These are phyloP conservation scores for Sebastolobus alascanus DNA, from an alignment of 2,797 vertebrate species.

Conservation along the genomic window DNA sequence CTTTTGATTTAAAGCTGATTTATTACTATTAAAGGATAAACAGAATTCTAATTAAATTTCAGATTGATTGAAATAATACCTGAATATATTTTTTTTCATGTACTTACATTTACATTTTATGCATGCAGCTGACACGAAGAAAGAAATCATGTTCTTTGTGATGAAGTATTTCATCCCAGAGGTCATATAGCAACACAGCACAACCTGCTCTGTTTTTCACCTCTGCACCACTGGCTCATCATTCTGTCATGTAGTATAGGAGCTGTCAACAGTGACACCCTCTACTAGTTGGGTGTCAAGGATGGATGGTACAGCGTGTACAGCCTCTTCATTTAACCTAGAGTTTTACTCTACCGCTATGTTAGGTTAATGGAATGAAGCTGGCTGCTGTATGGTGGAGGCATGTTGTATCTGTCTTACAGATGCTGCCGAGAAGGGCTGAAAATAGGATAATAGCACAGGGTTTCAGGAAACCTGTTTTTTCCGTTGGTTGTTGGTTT, in stretches of 20 bases:
- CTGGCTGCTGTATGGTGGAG: conserved; percentile 37
- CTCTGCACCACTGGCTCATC: conserved; percentile 67
- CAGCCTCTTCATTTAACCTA: conserved; percentile 63
- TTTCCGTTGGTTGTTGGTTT: conserved; percentile 6
- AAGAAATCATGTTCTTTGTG: conserved; percentile 26
- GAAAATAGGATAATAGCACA: conserved; percentile 43
- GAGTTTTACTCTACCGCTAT: conserved; percentile 55
- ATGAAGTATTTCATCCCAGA: conserved; percentile 52
- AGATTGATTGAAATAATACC: conserved; percentile 1
- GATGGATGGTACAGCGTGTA: conserved; percentile 59
- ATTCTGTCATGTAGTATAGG: conserved; percentile 65
- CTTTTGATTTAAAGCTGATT: neutral
- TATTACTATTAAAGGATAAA: neutral
- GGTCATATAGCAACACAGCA: conserved; percentile 55
- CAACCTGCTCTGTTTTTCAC: conserved; percentile 57
- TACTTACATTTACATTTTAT: conserved; percentile 24
- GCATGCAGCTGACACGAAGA: conserved; percentile 9
- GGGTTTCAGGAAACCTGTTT: conserved; percentile 46
- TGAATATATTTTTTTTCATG: neutral
- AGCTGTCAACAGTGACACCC: conserved; percentile 74
- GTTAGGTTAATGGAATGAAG: conserved; percentile 61
- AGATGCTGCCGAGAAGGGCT: conserved; percentile 54
- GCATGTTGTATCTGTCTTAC: conserved; percentile 62
- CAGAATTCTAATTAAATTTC: neutral
- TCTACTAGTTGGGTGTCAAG: conserved; percentile 68